Conservation (phyloP, 2,797 vertebrate genomes). For the Caiman crocodilus region DNA sequence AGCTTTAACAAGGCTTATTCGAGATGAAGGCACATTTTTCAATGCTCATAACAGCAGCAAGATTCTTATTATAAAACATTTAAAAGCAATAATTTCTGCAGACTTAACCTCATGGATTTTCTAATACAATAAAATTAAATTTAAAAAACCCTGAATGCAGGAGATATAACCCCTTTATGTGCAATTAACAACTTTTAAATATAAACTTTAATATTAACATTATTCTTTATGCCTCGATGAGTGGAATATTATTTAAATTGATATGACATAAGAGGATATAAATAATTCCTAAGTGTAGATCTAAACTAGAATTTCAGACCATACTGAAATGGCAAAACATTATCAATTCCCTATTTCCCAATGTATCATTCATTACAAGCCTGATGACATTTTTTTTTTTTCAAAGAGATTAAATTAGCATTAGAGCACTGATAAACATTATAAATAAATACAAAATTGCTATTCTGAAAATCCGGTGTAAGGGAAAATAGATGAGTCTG, state of each 20-base stretch:
- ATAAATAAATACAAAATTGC: slow-evolving; percentile 79
- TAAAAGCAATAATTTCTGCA: slow-evolving; percentile 81
- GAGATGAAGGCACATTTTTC: slow-evolving; percentile 68
- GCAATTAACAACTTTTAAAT: slow-evolving; percentile 85
- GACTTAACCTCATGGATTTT: slow-evolving; percentile 79
- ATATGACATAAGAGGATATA: slow-evolving; percentile 84
- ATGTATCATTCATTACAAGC: slow-evolving; percentile 79
- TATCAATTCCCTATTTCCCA: slow-evolving; percentile 80
- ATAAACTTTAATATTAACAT: slow-evolving; percentile 83
- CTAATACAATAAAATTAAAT: slow-evolving; percentile 81
- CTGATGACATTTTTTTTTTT: slow-evolving; percentile 76
- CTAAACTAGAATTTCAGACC: slow-evolving; percentile 81
- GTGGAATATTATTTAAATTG: slow-evolving; percentile 84
- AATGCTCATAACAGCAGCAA: slow-evolving; percentile 63
- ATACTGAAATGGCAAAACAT: slow-evolving; percentile 81
- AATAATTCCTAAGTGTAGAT: slow-evolving; percentile 84
- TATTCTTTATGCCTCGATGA: slow-evolving; percentile 80
- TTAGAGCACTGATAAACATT: slow-evolving; percentile 79
- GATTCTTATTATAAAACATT: slow-evolving; percentile 80
- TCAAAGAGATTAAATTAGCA: slow-evolving; percentile 78
- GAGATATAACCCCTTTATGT: slow-evolving; percentile 79
- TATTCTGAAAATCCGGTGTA: slow-evolving; percentile 71
- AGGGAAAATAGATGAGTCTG: slow-evolving; percentile 71
- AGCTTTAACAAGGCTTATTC: slow-evolving; percentile 66
- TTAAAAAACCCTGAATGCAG: slow-evolving; percentile 76